Percentiles rank a stretch among this genome's conserved stretches.
Conservation (phyloP, 2,888 invertebrate genomes). For the Lycaena phlaeas region DNA sequence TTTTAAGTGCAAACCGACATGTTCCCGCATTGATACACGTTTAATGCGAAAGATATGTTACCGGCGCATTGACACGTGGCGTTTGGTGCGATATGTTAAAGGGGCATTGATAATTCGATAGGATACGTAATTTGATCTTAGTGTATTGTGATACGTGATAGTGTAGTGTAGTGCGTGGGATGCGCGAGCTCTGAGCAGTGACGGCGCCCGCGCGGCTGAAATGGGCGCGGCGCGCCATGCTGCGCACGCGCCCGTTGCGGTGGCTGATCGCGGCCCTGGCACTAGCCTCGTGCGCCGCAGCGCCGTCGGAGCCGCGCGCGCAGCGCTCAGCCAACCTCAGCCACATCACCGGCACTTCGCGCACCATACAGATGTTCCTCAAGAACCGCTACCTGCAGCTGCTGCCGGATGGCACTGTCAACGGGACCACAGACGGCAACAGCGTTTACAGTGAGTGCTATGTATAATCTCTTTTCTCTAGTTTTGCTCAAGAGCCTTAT, state of each 20-base stretch:
- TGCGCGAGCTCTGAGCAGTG: conserved; percentile 51
- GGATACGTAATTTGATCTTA: too few species aligned
- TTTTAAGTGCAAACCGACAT: too few species aligned
- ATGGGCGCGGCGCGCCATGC: conserved; percentile 71
- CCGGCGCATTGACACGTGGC: too few species aligned
- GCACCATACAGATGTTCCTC: conserved; percentile 88
- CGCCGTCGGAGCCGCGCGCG: conserved; percentile 73
- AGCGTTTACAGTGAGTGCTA: conserved; percentile 87
- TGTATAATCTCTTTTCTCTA: background rate
- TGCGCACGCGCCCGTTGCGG: conserved; percentile 67
- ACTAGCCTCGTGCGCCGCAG: conserved; percentile 63
- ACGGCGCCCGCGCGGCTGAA: conserved; percentile 67
- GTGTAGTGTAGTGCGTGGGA: conserved; percentile 17
- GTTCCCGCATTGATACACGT: too few species aligned
- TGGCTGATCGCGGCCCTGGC: conserved; percentile 70
- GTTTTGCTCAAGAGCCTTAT: background rate
- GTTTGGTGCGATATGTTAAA: too few species aligned
- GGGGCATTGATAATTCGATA: too few species aligned
- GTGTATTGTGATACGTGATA: too few species aligned
- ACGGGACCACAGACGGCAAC: conserved; percentile 84
- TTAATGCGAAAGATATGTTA: too few species aligned
- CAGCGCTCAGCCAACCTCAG: conserved; percentile 87
- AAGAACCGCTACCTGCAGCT: conserved; percentile 88
- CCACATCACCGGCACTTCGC: conserved; percentile 83
- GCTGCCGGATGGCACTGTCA: conserved; percentile 87